phyloP scores from a whole-genome alignment of 2,113 vertebrate genomes.

The Coregonus clupeaformis region DNA sequence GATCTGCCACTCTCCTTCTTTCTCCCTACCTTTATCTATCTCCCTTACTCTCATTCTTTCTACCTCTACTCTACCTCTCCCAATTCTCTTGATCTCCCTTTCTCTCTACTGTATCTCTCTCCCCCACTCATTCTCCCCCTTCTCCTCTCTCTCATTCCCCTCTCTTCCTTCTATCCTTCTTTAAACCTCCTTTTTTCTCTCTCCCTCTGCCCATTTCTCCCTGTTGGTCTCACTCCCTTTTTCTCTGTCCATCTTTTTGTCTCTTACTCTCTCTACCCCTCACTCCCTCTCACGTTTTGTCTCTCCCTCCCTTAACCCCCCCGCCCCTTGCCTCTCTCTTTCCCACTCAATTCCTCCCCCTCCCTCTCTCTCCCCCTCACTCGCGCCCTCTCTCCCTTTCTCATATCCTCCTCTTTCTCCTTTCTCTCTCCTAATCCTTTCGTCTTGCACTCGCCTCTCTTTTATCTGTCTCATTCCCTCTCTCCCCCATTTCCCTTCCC shows the following conservation, averaged over 20 bases:
- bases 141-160: too few species aligned
- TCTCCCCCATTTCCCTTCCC: slow-evolving; percentile 10
- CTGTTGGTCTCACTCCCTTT: background rate
- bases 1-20: slow-evolving; percentile 37
- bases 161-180: too few species aligned
- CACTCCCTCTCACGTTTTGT: slow-evolving; percentile 7
- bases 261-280: slow-evolving; percentile 29
- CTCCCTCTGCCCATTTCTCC: background rate
- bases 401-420: background rate
- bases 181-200: background rate
- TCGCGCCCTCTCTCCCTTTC: too few species aligned
- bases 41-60: slow-evolving; percentile 23
- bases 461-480: background rate
- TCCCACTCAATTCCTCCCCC: background rate
- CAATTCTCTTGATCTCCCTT: slow-evolving; percentile 26
- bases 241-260: background rate
- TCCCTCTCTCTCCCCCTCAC: too few species aligned
- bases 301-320: background rate
- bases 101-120: background rate
- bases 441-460: slow-evolving; percentile 1
- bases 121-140: background rate
- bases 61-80: background rate
- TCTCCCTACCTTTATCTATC: background rate
- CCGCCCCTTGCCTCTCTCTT: slow-evolving; percentile 11
- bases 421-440: slow-evolving; percentile 13